These are phyloP conservation scores for Sclerurus mexicanus DNA, from an alignment of 2,113 vertebrate species.

Conservation along the genomic window DNA sequence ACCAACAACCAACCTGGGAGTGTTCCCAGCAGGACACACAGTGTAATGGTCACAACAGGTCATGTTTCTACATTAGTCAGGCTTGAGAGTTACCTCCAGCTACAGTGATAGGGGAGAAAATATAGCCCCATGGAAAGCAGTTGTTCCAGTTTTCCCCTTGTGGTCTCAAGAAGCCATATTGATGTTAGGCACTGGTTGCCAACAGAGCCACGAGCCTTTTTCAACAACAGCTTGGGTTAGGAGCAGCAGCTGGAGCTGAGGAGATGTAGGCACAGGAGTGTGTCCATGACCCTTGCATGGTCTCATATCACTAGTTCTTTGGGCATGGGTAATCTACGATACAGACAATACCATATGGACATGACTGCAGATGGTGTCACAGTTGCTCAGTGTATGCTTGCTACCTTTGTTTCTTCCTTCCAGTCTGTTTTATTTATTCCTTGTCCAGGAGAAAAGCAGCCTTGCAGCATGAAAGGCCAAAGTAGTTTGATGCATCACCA, in stretches of 20 bases:
- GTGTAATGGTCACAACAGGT: background rate
- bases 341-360: background rate
- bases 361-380: background rate
- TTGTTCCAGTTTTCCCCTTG: background rate
- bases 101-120: background rate
- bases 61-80: background rate
- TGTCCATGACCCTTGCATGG: fast-evolving
- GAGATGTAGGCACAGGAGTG: background rate
- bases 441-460: background rate
- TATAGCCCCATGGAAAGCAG: background rate
- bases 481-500: background rate
- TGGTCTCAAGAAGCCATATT: background rate
- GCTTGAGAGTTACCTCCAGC: background rate
- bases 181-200: fast-evolving
- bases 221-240: background rate
- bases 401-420: background rate
- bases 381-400: background rate
- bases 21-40: background rate
- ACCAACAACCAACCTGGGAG: background rate
- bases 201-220: background rate
- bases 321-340: fast-evolving
- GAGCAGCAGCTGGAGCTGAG: background rate
- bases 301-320: background rate
- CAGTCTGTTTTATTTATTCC: background rate
- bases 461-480: background rate